Base-by-base conservation (phyloP, 2,888 invertebrate genomes). In the Eudasyphora cyanicolor region DNA sequence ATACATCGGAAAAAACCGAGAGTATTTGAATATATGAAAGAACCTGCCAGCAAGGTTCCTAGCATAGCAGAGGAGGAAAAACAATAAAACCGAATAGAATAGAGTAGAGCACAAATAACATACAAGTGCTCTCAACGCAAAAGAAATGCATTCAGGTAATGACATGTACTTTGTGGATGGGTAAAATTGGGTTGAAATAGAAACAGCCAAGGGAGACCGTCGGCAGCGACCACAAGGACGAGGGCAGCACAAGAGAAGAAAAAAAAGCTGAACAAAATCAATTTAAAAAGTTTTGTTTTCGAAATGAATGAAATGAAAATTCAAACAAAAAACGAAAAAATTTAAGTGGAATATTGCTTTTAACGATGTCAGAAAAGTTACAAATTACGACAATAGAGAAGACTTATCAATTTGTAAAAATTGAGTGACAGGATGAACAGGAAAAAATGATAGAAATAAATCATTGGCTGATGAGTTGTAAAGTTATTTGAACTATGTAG, bases 131-230 rank as follows among this genome's bases (percentile, higher is more conserved):
- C 73, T 54, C 54, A 54, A 38, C 51, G 29, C 64, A 29, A 64
- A 73, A 71, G 67, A 79, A 78, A 74, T 82, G 70, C 77, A 77
- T 73, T 79, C 75, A 77, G 79, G 79, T 82, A 85, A 82, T 82
- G 82, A 85, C 85, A 85, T 79, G 75, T 85, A 80, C 70, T 82
- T 82, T 82, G 79, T 71, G 82, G 71, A 71, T 76, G 64, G 32
- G 67, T 21, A 71, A 82, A 82, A 79, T 82, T 80, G 21, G 79
- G 70, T 82, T 82, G 79, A 80, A 77, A 81, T 67, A 78, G 51
- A 60, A 10, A 45, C 6, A 8, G 45, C 7, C 14, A 45, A n/a
- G 10, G 35, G 35, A 5, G 35, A 5, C 35, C 6, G 6, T 35
- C 35, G 5, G 10, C 35, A 35, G 17, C 24, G 24, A 4, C 8